Evolutionary conservation across 2,797 vertebrate genomes (phyloP), one percentile per base, ranked within the genome.

Genomic region (Pseudochirops cupreus): DNA sequence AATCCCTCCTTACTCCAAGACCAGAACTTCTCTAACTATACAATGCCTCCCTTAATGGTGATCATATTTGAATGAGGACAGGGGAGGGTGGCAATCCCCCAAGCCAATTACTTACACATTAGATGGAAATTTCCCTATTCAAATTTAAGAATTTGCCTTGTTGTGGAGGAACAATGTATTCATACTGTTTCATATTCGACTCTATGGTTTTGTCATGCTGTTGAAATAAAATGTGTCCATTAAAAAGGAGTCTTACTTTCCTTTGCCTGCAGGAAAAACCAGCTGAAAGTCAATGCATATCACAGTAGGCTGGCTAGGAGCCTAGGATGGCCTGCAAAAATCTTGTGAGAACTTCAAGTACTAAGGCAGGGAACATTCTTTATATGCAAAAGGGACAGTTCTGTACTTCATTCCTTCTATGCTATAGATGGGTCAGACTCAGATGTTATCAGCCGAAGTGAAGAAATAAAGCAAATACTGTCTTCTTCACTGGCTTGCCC

Each of bases 141-240:
- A 39, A 28, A 57, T 28, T 46, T 16, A 62, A 1, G 4, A 56
- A 31, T 46, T 94, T 57, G 58, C 53, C 53, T 87, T 56, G 53
- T 57, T 94, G 93, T 91, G 94, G 91, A 93, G 92, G 5, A 92
- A 46, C 56, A 74, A 94, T 11, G 9, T 50, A 94, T 89, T 95
- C 91, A 33, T 33, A 55, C 0, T 87, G 39, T 93, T 96, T 91
- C 93, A 33, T 21, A 93, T 92, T 91, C 92, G 52, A 94, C 54
- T 95, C 67, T 93, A 96, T 94, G 95, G 89, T 89, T 97, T 94
- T 93, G 18, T 93, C 55, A 92, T 18, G 91, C 31, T 94, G 91
- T 74, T 91, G 90, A 94, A 28, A 67, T 82, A 93, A 92, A 93
- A 96, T 46, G 1, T 29, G 58, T 59, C 46, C 18, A 4, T 26